Conservation (phyloP, 2,888 invertebrate genomes). For the Nemapogon koenigi region DNA sequence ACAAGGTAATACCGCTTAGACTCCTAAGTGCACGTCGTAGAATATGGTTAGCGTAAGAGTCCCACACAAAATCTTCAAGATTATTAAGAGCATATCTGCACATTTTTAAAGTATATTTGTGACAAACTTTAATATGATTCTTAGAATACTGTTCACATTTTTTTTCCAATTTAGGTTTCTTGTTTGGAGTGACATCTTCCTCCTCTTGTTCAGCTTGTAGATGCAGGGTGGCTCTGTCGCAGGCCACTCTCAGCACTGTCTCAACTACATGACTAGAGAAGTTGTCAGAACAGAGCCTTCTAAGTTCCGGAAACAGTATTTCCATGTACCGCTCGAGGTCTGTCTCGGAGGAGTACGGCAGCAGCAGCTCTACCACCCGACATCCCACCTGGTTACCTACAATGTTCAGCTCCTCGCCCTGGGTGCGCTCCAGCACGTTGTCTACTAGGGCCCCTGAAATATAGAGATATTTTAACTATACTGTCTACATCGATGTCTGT, state of each 20-base stretch:
- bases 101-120: slow-evolving; percentile 71
- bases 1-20: slow-evolving; percentile 69
- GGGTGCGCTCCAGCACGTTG: slow-evolving; percentile 77
- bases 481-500: no score
- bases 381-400: slow-evolving; percentile 84
- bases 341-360: slow-evolving; percentile 70
- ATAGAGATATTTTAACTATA: no score
- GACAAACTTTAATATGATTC: slow-evolving; percentile 62
- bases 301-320: slow-evolving; percentile 68
- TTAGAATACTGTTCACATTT: slow-evolving; percentile 33
- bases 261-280: slow-evolving; percentile 84
- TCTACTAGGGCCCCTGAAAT: slow-evolving; percentile 71
- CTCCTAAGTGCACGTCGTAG: slow-evolving; percentile 75
- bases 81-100: slow-evolving; percentile 82
- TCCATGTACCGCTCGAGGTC: slow-evolving; percentile 69
- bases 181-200: slow-evolving; percentile 27
- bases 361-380: slow-evolving; percentile 75
- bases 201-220: slow-evolving; percentile 25
- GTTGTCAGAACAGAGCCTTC: slow-evolving; percentile 75
- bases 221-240: slow-evolving; percentile 53
- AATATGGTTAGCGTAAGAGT: slow-evolving; percentile 78
- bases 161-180: slow-evolving; percentile 27
- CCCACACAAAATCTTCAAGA: slow-evolving; percentile 83
- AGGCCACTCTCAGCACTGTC: slow-evolving; percentile 66
- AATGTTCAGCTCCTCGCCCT: slow-evolving; percentile 73